These are phyloP conservation scores for Physeter macrocephalus DNA, from an alignment of 2,113 vertebrate genomes.

Conservation along the genomic window DNA sequence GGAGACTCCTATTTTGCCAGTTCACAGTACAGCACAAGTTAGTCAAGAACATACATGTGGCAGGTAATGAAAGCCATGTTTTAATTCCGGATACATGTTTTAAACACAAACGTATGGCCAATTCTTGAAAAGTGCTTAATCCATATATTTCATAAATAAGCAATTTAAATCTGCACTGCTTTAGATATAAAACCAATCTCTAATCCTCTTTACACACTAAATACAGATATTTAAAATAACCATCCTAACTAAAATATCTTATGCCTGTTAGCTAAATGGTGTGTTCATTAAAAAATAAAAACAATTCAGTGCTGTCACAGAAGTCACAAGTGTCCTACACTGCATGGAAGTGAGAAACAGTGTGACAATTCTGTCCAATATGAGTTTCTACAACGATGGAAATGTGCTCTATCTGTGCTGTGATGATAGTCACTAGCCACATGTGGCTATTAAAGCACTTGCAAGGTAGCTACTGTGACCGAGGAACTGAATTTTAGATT, in stretches of 20 bases:
- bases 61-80: not conserved
- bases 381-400: not conserved
- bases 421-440: not conserved
- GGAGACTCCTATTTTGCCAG: not conserved
- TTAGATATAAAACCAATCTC: not conserved
- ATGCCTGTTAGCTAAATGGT: not conserved
- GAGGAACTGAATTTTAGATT: not conserved
- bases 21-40: not conserved
- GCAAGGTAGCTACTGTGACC: not conserved
- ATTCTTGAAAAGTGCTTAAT: slow-evolving; percentile 19
- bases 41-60: not conserved
- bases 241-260: not conserved
- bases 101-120: not conserved
- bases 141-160: not conserved
- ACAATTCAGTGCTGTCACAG: not conserved
- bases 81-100: not conserved
- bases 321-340: not conserved
- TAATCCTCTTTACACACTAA: not conserved
- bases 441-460: not conserved
- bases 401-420: not conserved
- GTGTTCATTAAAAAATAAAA: not conserved
- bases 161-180: not conserved
- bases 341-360: not conserved
- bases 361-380: not conserved
- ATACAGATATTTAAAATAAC: not conserved